Evolutionary conservation across 2,888 invertebrate genomes (phyloP).

Genomic region (Agrotis clavis): DNA sequence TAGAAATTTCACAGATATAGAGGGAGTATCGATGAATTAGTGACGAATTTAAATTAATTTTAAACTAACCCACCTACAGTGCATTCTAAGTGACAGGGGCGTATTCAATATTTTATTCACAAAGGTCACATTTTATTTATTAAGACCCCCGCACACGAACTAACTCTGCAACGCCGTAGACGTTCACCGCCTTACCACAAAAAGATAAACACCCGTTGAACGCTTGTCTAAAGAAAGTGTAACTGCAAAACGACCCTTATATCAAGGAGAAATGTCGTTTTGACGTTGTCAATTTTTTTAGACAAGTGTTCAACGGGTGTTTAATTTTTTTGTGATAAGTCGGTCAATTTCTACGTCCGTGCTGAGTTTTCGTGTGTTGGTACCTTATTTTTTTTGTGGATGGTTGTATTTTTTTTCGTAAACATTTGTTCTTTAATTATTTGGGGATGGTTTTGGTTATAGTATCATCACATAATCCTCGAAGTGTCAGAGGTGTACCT

Average conservation of each 20-base stretch:
- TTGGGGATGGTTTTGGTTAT: constrained; percentile 9
- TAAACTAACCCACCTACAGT: constrained; percentile 36
- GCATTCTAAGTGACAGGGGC: constrained; percentile 55
- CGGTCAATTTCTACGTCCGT: constrained; percentile 32
- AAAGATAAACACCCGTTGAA: no score
- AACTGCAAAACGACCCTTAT: no score
- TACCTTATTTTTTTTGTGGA: constrained; percentile 41
- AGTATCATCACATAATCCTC: no score
- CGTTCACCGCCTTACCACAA: no score
- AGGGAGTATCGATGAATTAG: constrained; percentile 2
- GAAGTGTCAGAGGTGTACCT: no score
- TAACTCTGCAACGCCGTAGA: constrained; percentile 33
- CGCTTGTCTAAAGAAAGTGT: no score
- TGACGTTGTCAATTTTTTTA: no score
- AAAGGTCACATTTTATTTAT: constrained; percentile 54
- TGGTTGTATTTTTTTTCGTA: constrained; percentile 22
- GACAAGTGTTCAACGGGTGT: no score
- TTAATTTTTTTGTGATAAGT: no score
- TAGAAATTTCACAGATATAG: not conserved
- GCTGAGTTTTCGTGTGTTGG: constrained; percentile 23
- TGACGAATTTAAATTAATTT: no score
- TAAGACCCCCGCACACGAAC: constrained; percentile 16
- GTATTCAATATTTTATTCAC: constrained; percentile 26
- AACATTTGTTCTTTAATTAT: not conserved
- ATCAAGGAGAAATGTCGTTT: no score